Percentiles rank a stretch among this genome's conserved stretches.
Conservation (phyloP, 2,113 vertebrate genomes). For the Cariama cristata region DNA sequence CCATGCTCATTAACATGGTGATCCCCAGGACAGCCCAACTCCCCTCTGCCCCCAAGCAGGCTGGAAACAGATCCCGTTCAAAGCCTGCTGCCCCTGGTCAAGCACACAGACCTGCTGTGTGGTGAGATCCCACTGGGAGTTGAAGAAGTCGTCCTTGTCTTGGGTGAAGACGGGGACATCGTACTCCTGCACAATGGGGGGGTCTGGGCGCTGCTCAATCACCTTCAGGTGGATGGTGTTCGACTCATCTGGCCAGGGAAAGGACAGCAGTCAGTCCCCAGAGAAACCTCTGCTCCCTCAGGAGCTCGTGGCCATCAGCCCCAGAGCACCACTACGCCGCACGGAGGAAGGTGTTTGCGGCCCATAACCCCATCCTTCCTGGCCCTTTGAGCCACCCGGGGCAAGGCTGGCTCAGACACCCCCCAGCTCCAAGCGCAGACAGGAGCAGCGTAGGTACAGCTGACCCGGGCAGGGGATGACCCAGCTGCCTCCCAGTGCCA, state of each 20-base stretch:
- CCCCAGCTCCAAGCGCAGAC: not conserved
- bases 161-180: conserved; percentile 95
- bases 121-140: conserved; percentile 97
- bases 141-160: conserved; percentile 92
- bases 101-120: conserved; percentile 87
- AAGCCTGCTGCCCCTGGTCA: fast-evolving
- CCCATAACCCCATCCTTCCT: not conserved
- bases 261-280: not conserved
- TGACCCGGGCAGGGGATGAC: fast-evolving
- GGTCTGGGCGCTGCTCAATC: conserved; percentile 90
- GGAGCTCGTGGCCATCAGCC: fast-evolving
- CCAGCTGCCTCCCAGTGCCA: not conserved
- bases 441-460: not conserved
- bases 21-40: not conserved
- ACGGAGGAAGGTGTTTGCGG: not conserved
- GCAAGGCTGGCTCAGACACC: not conserved
- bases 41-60: fast-evolving
- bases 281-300: not conserved
- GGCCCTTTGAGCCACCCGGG: not conserved
- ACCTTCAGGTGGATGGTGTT: conserved; percentile 97
- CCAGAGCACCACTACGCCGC: not conserved
- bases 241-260: conserved; percentile 83
- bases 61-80: not conserved
- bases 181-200: conserved; percentile 92
- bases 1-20: fast-evolving